Base-by-base conservation (phyloP, 2,888 invertebrate genomes). In the Charanyca ferruginea region DNA sequence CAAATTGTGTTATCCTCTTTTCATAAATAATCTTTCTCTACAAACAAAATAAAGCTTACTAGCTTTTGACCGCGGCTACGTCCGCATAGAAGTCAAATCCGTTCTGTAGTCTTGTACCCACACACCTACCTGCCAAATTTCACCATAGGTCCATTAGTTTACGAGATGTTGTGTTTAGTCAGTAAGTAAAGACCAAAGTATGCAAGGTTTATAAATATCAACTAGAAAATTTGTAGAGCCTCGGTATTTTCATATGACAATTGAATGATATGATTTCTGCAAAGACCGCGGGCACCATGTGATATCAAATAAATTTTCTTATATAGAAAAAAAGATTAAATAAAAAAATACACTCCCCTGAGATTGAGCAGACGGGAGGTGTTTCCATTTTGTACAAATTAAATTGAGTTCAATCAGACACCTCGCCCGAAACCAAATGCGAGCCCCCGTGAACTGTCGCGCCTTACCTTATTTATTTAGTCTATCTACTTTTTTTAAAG, bases 361-460 rank as follows among this genome's bases (percentile, higher is more conserved):
- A 64, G 60, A 73, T 71, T 74, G 59, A 66, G 62, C 78, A 80
- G 79, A 73, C 83, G 68, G 80, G 70, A 53, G 77, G 72, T 66
- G 68, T 80, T 86, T 83, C 80, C 85, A 89, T 89, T 89, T 89
- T 87, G 81, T 80, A 79, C 80, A 89, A 88, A 89, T 89, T 87
- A 83, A 85, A 89, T 89, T 85, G 79, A 76, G 63, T 77, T 80
- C 80, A 79, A 79, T 83, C 77, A 73, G 53, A 69, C 73, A 77
- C 73, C 48, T 76, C 83, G 77, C 77, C 76, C 62, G 76, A 73
- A 83, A 79, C 80, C 83, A 77, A 84, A 81, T 83, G 77, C 80
- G 70, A 81, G 67, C 69, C 62, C 67, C 77, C 81, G 81, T 80
- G 62, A 84, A 81, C 70, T 66, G 44, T 51, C 62, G 62, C 66